Conservation (phyloP, 2,888 invertebrate genomes). For the Trissonchulus latispiculum region DNA sequence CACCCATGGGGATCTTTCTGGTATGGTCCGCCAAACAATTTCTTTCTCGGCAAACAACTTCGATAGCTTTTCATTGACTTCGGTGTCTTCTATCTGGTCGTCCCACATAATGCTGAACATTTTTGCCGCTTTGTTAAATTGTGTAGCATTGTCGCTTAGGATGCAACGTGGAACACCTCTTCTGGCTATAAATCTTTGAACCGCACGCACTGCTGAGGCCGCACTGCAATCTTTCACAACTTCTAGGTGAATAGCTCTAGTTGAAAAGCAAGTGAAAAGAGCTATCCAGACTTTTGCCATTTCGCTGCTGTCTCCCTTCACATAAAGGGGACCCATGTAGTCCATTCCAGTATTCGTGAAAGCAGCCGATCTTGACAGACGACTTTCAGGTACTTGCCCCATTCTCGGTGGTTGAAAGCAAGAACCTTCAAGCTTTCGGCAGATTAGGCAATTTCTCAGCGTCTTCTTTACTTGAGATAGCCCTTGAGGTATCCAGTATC, state of each 20-base stretch:
- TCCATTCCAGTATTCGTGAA: conserved; percentile 38
- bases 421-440: too few relatives aligned
- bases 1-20: conserved; percentile 46
- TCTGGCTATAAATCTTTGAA: conserved; percentile 40
- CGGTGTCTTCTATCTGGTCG: neutral
- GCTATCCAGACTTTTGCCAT: conserved; percentile 37
- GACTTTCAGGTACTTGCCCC: too few relatives aligned
- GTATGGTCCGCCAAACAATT: conserved; percentile 41
- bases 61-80: conserved; percentile 3
- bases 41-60: conserved; percentile 18
- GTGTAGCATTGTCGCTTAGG: conserved; percentile 45
- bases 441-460: too few relatives aligned
- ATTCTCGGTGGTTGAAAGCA: too few relatives aligned
- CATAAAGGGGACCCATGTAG: conserved; percentile 42
- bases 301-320: conserved; percentile 33
- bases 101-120: conserved; percentile 31
- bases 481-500: too few relatives aligned
- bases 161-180: conserved; percentile 38
- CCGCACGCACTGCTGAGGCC: conserved; percentile 34
- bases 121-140: conserved; percentile 43
- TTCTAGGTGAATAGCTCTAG: conserved; percentile 44
- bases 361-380: too few relatives aligned
- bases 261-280: conserved; percentile 45
- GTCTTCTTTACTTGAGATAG: too few relatives aligned
- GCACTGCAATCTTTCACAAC: conserved; percentile 36